Evolutionary conservation across 2,888 invertebrate genomes (phyloP), one percentile per base, ranked within the genome.

Genomic region (Bibio marci): DNA sequence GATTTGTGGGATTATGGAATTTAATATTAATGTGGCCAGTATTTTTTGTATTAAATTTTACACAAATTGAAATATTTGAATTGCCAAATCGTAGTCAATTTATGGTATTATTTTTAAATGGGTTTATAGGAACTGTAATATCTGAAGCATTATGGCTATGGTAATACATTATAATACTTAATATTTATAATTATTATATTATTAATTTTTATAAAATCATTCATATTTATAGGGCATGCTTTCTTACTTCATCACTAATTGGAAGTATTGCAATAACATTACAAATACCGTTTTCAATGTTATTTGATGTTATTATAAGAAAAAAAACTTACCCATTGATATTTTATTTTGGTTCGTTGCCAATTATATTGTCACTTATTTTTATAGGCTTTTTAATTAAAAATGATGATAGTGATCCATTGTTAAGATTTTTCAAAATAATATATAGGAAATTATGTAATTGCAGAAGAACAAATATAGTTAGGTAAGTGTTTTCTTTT

Each of bases 121-220:
- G 90, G 30, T 65, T 92, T 14, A 67, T 94, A 44, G 92, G 92
- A 38, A 92, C 92, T 15, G 80, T 94, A 39, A 65, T 95, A 33
- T 80, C 88, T 2, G 91, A 95, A 65, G 80, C 86, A 25, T 64
- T 94, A 35, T 94, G 92, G 92, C 67, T 94, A 33, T 90, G 90
- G 85, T 87, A 62, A 63, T 69, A 34, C 28, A 13, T 34, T 19
- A 27, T 13, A 14, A 12, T 37, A 35, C 14, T 32, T 27, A 30
- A 34, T 28, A 28, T 33, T 10, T 14, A 25, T 15, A 38, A 40
- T 13, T n/a, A 31, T 28, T 25, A 12, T 18, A 32, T 14, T 17
- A 33, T 22, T 6, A 6, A 22, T n/a, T n/a, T n/a, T n/a, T n/a
- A n/a, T n/a, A n/a, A n/a, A 15, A 17, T 35, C 15, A 12, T 32